These are phyloP conservation scores for Zygogramma bicolorata DNA, from an alignment of 2,888 invertebrate species.

Conservation along the genomic window DNA sequence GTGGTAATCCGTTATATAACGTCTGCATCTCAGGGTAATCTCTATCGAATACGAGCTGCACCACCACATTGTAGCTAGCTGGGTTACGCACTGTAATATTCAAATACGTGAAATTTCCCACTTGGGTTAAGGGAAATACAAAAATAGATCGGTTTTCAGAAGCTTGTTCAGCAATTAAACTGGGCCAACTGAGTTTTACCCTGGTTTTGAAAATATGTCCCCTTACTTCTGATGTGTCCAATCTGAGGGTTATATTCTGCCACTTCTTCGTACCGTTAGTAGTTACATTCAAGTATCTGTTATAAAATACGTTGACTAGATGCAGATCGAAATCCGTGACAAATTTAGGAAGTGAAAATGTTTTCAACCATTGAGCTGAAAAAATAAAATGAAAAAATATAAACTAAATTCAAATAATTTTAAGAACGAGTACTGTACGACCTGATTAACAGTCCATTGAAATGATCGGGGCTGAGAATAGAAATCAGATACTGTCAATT, in stretches of 20 bases:
- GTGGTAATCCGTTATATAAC: constrained; percentile 69
- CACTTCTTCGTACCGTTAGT: constrained; percentile 67
- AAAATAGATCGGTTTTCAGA: constrained; percentile 67
- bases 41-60: constrained; percentile 79
- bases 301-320: constrained; percentile 73
- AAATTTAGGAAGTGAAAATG: constrained; percentile 74
- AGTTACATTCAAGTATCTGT: constrained; percentile 71
- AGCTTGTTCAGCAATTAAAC: constrained; percentile 62
- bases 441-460: too few relatives aligned
- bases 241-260: constrained; percentile 78
- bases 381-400: constrained; percentile 49
- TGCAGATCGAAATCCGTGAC: constrained; percentile 79
- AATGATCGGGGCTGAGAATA: too few relatives aligned
- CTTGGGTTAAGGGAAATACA: constrained; percentile 80
- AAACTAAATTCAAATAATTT: too few relatives aligned
- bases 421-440: too few relatives aligned
- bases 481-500: too few relatives aligned
- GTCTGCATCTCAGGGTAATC: constrained; percentile 74
- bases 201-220: constrained; percentile 76
- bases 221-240: constrained; percentile 80
- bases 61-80: constrained; percentile 75
- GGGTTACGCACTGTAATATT: constrained; percentile 82
- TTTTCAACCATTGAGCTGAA: constrained; percentile 77
- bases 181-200: constrained; percentile 79
- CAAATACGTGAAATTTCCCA: constrained; percentile 76